Evolutionary conservation across 2,888 invertebrate genomes (phyloP).

Genomic region (Hypomecis atomaria): DNA sequence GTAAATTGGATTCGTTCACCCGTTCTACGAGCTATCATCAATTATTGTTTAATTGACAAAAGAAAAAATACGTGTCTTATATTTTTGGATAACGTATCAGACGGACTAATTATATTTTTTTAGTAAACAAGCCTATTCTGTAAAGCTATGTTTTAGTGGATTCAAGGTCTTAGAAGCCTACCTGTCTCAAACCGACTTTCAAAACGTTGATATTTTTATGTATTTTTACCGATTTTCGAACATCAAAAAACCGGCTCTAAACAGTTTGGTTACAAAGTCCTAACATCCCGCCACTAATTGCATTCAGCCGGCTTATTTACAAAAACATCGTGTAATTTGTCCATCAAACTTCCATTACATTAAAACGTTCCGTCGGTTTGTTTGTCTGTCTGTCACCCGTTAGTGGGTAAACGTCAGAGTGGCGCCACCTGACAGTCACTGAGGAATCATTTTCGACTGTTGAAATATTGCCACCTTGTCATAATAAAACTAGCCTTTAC

Average conservation of each 20-base stretch:
- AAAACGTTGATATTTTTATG: conserved; percentile 14
- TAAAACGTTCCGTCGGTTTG: conserved; percentile 53
- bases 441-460: conserved; percentile 13
- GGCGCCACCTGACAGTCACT: conserved; percentile 50
- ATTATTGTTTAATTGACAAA: no score
- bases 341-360: conserved; percentile 55
- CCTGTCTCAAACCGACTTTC: neutral
- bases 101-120: no score
- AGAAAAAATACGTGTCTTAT: no score
- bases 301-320: conserved; percentile 27
- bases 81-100: no score
- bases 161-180: neutral
- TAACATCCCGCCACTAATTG: conserved; percentile 28
- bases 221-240: neutral
- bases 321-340: conserved; percentile 39
- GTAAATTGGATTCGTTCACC: no score
- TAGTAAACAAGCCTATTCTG: no score
- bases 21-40: no score
- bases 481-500: neutral
- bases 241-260: conserved; percentile 13
- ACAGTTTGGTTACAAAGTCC: conserved; percentile 26
- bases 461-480: conserved; percentile 10
- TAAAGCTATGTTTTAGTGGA: no score
- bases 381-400: conserved; percentile 51
- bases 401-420: conserved; percentile 39